Base-by-base conservation (phyloP, 2,113 vertebrate species). In the Trinectes maculatus region DNA sequence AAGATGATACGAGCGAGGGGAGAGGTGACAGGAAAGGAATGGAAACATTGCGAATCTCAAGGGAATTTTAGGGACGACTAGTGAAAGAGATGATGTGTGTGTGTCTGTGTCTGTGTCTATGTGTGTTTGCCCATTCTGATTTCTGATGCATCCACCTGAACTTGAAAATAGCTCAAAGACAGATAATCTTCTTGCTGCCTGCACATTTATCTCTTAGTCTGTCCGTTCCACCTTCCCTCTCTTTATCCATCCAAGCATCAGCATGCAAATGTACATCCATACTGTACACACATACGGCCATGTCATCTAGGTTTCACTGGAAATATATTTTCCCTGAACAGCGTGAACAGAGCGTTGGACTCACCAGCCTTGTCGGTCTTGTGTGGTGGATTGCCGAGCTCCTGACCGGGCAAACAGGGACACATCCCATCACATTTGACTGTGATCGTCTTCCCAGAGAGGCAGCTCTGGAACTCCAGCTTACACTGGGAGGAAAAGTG, bases 391-490 rank as follows among this genome's bases (percentile, higher is more conserved):
- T 92, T 95, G 53, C 83, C 83, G 21, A 85, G 85, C 60, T 95
- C 94, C 16, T 92, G 94, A 66, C 92, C 93, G 0, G 94, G 93
- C 52, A 96, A 90, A 72, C 97, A 99, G 0, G 96, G 97, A 60
- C 97, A 99, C 15, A 94, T 91, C 8, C 96, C 96, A 9, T 97
- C 94, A 26, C 97, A 99, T 67, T 89, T 95, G 22, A 86, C 76
- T 16, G 89, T 86, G 87, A 98, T 92, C 42, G 85, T 91, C 89
- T 96, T 98, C 33, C 92, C 92, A n/a, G 95, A 94, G 52, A 94
- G 91, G 71, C 97, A 99, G 0, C 94, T 93, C 29, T 98, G 96
- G 75, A 96, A 98, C 62, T 98, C 96, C 93, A 99, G 70, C 83
- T 98, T 99, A 90, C 97, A 99, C 96, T 99, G 87, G 12, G 43